Evolutionary conservation across 2,888 invertebrate species (phyloP).

Genomic region (Homarus gammarus): DNA sequence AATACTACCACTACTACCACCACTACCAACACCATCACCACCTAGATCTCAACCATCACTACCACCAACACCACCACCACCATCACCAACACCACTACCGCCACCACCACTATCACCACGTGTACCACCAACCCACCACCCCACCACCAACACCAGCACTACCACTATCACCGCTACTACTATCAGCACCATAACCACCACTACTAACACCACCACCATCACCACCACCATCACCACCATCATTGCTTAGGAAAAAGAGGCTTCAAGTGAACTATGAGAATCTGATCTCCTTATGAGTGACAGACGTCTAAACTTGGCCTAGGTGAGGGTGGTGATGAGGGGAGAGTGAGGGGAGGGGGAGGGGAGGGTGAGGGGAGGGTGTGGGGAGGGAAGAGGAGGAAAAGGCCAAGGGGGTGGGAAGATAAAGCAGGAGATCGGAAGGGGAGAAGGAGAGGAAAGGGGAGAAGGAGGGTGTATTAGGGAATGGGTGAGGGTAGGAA

Average conservation of each 20-base stretch:
- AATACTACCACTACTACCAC: too few species aligned
- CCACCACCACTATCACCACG: too few species aligned
- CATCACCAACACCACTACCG: too few species aligned
- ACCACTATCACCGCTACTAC: too few species aligned
- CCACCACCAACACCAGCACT: too few species aligned
- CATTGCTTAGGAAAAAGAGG: not conserved
- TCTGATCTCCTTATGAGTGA: not conserved
- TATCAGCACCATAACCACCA: too few species aligned
- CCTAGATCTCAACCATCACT: too few species aligned
- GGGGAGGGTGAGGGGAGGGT: constrained; percentile 13
- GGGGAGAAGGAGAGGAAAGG: not conserved
- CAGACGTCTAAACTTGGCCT: not conserved
- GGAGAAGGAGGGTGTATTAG: not conserved
- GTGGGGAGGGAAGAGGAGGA: not conserved
- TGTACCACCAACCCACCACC: too few species aligned
- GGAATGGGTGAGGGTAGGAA: too few species aligned
- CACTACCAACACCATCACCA: too few species aligned
- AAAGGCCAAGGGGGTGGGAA: not conserved
- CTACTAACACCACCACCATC: not conserved
- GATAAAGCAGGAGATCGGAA: not conserved
- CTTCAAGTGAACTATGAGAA: not conserved
- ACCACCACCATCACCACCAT: not conserved
- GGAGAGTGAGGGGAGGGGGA: not conserved
- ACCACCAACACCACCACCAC: too few species aligned
- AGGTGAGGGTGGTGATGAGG: not conserved